phyloP scores from a whole-genome alignment of 2,888 invertebrate genomes.

The Phengaris arion region DNA sequence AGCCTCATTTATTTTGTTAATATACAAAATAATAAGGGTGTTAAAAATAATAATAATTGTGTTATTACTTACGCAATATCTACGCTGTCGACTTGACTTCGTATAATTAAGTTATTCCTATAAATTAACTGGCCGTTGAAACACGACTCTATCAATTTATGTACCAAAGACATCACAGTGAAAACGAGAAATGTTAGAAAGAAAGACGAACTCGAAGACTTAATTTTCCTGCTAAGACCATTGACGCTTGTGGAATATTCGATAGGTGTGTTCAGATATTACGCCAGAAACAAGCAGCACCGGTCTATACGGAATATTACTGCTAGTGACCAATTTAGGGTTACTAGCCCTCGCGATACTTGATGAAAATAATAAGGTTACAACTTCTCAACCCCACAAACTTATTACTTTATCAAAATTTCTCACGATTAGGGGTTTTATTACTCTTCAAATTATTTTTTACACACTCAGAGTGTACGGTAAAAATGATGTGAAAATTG shows the following conservation, averaged over 20 bases:
- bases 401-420: background rate
- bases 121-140: background rate
- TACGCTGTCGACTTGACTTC: background rate
- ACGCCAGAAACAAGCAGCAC: background rate
- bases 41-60: background rate
- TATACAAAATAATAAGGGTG: background rate
- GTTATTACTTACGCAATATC: background rate
- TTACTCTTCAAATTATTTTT: background rate
- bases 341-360: background rate
- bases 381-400: background rate
- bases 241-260: constrained; percentile 3
- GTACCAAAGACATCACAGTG: background rate
- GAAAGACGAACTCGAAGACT: background rate
- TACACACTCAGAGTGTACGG: background rate
- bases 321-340: background rate
- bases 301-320: background rate
- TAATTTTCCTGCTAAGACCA: background rate
- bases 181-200: background rate
- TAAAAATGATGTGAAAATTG: background rate
- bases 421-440: background rate
- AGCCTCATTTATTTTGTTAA: background rate
- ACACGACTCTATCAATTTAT: background rate
- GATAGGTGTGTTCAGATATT: constrained; percentile 5
- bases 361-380: background rate
- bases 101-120: background rate